Evolutionary conservation across 2,888 invertebrate genomes (phyloP), one percentile per base, ranked within the genome.

Genomic region (Agrotis exclamationis): DNA sequence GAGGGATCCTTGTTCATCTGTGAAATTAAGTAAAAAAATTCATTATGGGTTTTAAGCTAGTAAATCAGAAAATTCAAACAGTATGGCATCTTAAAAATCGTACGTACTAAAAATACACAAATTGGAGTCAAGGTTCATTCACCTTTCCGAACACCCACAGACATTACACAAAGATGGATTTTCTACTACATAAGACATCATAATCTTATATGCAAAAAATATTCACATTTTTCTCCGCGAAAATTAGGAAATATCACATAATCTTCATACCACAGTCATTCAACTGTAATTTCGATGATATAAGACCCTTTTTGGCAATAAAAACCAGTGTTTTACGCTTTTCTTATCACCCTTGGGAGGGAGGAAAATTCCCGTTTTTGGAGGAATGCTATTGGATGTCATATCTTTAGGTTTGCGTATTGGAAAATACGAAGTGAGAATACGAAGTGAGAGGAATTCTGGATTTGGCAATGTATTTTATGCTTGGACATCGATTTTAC

Each of bases 301-400:
- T 74, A 70, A 33, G 22, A 28, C 67, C 70, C 60, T 63, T 59
- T 70, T 75, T 63, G n/a, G 68, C 48, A 80, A 84, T 84, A 83
- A 84, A 39, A 85, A 85, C 72, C 75, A 69, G 44, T 77, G 77
- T 76, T 84, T 84, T 84, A 84, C 77, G 65, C 24, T 47, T 65
- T 67, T 73, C 78, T 84, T 83, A 83, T 84, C 83, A 70, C 60
- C 51, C 64, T 2, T 3, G 76, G 68, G 82, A 70, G 22, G 60
- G 56, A 33, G 16, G 28, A 13, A 50, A 51, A 78, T 63, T 45
- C 70, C 56, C 24, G 65, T 76, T 81, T 77, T 58, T 54, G 56
- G 13, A 44, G 47, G 64, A 76, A 66, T 76, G 63, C 48, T 60
- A 48, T 64, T 47, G 6, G 62, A 24, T 57, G 14, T n/a, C 50